Evolutionary conservation across 2,113 vertebrate species (phyloP).

Genomic region (Serilophus lunatus): DNA sequence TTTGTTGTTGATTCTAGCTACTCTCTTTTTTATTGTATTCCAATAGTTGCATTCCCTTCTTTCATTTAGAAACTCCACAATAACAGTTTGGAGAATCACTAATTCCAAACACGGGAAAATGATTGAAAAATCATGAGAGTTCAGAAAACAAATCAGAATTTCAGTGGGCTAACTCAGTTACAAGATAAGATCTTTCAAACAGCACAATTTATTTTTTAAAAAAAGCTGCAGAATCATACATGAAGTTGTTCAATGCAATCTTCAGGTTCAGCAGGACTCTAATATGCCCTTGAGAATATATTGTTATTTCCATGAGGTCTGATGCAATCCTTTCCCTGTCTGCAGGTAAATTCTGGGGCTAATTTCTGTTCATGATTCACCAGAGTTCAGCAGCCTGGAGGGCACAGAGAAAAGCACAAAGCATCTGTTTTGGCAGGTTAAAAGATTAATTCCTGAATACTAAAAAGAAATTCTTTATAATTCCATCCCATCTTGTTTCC

Average conservation of each 20-base stretch:
- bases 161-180: not conserved
- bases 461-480: not conserved
- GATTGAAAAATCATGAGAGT: not conserved
- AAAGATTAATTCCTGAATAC: not conserved
- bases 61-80: not conserved
- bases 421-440: not conserved
- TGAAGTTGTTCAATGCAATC: not conserved
- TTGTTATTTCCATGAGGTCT: not conserved
- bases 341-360: not conserved
- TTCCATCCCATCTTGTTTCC: not conserved
- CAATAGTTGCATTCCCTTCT: not conserved
- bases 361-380: slow-evolving; percentile 8
- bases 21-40: not conserved
- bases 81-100: not conserved
- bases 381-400: not conserved
- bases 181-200: not conserved
- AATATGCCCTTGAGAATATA: not conserved
- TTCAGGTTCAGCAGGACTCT: not conserved
- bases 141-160: not conserved
- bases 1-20: not conserved
- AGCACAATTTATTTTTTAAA: not conserved
- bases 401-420: not conserved
- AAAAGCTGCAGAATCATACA: not conserved
- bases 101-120: not conserved
- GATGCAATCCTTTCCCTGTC: not conserved